Conservation (phyloP, 2,888 invertebrate genomes). For the Mechanitis mazaeus region DNA sequence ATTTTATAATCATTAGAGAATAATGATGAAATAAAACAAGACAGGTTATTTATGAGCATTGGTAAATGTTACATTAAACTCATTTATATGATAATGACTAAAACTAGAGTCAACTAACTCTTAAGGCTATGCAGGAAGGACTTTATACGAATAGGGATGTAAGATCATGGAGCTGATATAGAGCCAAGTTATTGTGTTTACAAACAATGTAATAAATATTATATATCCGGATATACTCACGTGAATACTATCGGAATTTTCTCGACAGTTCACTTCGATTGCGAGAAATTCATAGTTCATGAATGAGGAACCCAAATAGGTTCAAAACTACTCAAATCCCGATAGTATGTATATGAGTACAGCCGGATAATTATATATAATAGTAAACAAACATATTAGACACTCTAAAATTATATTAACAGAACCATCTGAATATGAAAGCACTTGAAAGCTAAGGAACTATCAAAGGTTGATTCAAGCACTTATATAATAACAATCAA, state of each 20-base stretch:
- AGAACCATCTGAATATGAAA: constrained; percentile 7
- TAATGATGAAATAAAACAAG: too few relatives aligned
- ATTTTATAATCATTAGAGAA: too few relatives aligned
- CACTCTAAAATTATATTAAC: constrained; percentile 24
- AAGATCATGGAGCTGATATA: neutral
- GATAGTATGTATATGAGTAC: too few relatives aligned
- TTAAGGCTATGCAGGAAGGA: constrained; percentile 5
- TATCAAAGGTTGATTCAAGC: constrained; percentile 1
- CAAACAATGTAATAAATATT: too few relatives aligned
- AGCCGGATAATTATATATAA: too few relatives aligned
- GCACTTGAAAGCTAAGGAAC: constrained; percentile 1
- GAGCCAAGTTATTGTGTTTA: neutral
- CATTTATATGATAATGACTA: neutral
- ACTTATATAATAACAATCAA: constrained; percentile 5
- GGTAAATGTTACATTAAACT: neutral
- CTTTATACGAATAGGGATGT: neutral
- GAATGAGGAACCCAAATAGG: too few relatives aligned
- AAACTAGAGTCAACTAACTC: neutral
- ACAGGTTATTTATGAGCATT: too few relatives aligned
- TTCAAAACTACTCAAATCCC: too few relatives aligned
- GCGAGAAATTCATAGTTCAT: too few relatives aligned
- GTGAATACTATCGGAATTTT: too few relatives aligned
- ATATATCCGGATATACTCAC: too few relatives aligned
- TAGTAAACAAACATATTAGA: constrained; percentile 4
- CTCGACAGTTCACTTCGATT: too few relatives aligned